These are phyloP conservation scores for Bruchidius siliquastri DNA, from an alignment of 2,888 invertebrate species.

Conservation along the genomic window DNA sequence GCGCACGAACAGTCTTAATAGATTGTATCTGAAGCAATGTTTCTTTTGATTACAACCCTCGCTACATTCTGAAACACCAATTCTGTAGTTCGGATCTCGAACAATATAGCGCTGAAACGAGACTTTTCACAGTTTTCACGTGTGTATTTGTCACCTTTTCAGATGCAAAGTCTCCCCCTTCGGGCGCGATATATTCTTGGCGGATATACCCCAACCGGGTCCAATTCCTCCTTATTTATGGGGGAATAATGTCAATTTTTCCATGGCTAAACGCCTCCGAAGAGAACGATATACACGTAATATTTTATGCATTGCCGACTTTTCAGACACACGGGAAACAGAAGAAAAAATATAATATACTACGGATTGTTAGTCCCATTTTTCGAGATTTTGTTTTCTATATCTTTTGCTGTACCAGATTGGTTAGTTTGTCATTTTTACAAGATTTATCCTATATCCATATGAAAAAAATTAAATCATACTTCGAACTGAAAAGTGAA, in stretches of 20 bases:
- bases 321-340: neutral
- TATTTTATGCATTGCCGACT: neutral
- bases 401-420: too few relatives aligned
- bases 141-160: slow-evolving; percentile 43
- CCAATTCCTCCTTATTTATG: slow-evolving; percentile 44
- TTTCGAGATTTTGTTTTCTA: neutral
- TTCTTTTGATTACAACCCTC: neutral
- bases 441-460: too few relatives aligned
- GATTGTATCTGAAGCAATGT: too few relatives aligned
- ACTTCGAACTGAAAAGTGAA: too few relatives aligned
- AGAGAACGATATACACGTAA: slow-evolving; percentile 11
- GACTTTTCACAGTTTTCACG: slow-evolving; percentile 16
- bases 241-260: slow-evolving; percentile 46
- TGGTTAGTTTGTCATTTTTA: too few relatives aligned
- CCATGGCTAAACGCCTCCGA: slow-evolving; percentile 24
- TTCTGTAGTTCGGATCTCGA: neutral
- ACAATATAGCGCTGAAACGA: slow-evolving; percentile 6
- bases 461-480: too few relatives aligned
- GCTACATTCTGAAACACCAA: neutral
- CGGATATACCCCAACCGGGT: slow-evolving; percentile 39
- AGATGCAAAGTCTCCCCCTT: slow-evolving; percentile 32
- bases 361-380: neutral
- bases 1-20: too few relatives aligned
- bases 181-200: neutral
- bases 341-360: neutral